Percentiles rank a stretch among this genome's conserved stretches.
Evolutionary conservation across 2,888 invertebrate species (phyloP).

Genomic region (Drosophila atripex): DNA sequence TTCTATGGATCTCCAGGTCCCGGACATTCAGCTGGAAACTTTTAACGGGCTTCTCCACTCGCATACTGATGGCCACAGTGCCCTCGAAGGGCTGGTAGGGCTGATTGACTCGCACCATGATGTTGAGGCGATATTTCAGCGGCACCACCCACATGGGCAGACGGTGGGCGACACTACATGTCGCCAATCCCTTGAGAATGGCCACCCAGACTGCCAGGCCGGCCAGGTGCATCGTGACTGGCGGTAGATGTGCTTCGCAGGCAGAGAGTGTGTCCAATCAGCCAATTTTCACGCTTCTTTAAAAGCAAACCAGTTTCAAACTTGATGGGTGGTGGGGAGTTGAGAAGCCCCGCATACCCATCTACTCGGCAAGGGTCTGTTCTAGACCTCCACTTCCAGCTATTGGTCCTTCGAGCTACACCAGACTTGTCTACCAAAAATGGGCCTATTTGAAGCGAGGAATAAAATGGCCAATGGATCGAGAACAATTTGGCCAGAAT

Average conservation of each 20-base stretch:
- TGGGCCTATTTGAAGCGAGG: not conserved
- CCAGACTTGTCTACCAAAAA: not conserved
- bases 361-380: too few species aligned
- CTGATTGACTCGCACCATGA: constrained; percentile 8
- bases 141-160: constrained; percentile 8
- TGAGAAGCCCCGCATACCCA: too few species aligned
- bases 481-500: not conserved
- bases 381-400: too few species aligned
- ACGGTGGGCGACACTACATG: not conserved
- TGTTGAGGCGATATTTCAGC: not conserved
- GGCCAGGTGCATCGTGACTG: not conserved
- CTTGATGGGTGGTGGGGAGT: too few species aligned
- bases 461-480: not conserved
- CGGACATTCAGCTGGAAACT: not conserved
- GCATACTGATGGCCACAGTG: not conserved
- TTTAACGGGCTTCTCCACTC: not conserved
- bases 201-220: not conserved
- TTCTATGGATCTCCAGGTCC: not conserved
- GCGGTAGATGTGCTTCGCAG: not conserved
- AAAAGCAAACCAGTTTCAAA: not conserved
- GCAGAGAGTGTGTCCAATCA: not conserved
- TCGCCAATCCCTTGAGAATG: not conserved
- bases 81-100: constrained; percentile 16
- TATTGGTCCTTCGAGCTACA: too few species aligned
- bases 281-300: not conserved